phyloP scores from a whole-genome alignment of 2,888 invertebrate species.

The Nemapogon koenigi region DNA sequence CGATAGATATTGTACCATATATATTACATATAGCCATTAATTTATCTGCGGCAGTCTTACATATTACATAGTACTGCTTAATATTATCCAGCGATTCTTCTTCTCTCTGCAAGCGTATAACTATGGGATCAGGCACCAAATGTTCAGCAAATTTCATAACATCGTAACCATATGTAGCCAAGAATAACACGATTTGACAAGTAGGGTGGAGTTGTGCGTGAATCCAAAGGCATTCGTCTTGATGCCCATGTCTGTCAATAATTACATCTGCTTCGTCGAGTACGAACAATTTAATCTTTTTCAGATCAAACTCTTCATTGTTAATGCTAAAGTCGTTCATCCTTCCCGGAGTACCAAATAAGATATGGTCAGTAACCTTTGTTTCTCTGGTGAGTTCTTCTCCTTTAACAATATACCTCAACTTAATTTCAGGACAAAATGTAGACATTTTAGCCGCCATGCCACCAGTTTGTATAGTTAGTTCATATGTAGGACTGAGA shows the following conservation, averaged over 20 bases:
- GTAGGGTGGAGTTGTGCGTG: constrained; percentile 64
- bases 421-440: constrained; percentile 78
- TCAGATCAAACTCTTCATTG: constrained; percentile 75
- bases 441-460: constrained; percentile 87
- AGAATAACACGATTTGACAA: constrained; percentile 93
- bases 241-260: constrained; percentile 92
- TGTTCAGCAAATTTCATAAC: constrained; percentile 91
- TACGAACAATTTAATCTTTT: constrained; percentile 82
- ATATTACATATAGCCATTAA: constrained; percentile 86
- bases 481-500: constrained; percentile 89
- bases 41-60: constrained; percentile 77
- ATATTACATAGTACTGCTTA: constrained; percentile 86
- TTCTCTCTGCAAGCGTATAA: constrained; percentile 76
- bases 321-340: constrained; percentile 85
- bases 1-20: constrained; percentile 88
- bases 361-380: constrained; percentile 76
- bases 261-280: constrained; percentile 95
- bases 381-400: constrained; percentile 71
- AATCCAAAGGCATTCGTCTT: constrained; percentile 87
- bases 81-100: constrained; percentile 90
- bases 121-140: constrained; percentile 83
- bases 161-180: constrained; percentile 85
- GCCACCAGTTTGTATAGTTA: constrained; percentile 90
- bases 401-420: constrained; percentile 85
- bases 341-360: constrained; percentile 93